Base-by-base conservation (phyloP, 2,113 vertebrate species). In the Scolopax mira region DNA sequence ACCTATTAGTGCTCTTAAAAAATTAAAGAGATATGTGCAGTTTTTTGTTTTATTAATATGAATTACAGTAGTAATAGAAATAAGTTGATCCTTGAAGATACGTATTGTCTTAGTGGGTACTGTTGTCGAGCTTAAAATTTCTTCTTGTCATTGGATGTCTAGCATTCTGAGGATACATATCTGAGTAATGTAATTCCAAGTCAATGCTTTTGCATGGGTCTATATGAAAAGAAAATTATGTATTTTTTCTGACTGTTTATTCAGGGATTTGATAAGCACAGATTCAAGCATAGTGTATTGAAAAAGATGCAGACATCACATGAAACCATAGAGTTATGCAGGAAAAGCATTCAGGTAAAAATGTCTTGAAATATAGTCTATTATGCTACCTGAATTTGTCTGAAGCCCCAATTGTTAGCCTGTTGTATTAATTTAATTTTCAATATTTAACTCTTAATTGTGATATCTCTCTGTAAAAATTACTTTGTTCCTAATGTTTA, bases 401-500 rank as follows among this genome's bases (percentile, higher is more conserved):
- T 94, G 41, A 85, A 92, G 84, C 78, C 70, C 94, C 75, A 77
- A 0, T 81, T 92, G 58, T 79, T 96, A 93, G 95, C 79, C 79
- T 83, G 57, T 23, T 94, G 49, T 88, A 69, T 88, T 74, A 0
- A 85, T 85, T 92, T 79, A 44, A 71, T 82, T 95, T 94, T 89
- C 28, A 4, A 15, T 94, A 83, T 93, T 85, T 93, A 85, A 89
- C 60, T 82, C 84, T 77, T 65, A 91, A 74, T 61, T 79, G 86
- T 85, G 74, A 89, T 92, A 93, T 93, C 81, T 94, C 67, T 92
- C 79, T 95, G 89, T 95, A 81, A 91, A 91, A 93, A 88, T 93
- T 89, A 95, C 74, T 91, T 83, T 97, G 90, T 96, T 96, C 91
- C 96, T 97, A 95, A 97, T 91, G 73, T 92, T 94, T 95, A 96